Evolutionary conservation across 2,113 vertebrate genomes (phyloP).

Genomic region (Elachura formosa): DNA sequence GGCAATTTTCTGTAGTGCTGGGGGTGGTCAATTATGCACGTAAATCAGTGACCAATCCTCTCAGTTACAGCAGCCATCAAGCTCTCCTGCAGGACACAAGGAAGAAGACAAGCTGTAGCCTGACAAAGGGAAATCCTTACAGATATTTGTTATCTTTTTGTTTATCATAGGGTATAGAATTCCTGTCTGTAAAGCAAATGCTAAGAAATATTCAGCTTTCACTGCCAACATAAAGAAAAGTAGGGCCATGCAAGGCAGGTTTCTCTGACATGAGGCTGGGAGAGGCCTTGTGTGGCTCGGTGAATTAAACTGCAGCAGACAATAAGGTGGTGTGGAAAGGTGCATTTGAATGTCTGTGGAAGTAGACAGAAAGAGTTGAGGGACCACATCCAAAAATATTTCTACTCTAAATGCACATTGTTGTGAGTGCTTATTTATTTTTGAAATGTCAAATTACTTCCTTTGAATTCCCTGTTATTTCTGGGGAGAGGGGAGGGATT

Average conservation of each 20-base stretch:
- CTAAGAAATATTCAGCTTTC: background rate
- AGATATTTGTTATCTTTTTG: background rate
- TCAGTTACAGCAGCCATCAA: background rate
- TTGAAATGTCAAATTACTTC: background rate
- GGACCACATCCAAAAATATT: background rate
- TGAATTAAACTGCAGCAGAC: background rate
- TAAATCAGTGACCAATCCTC: background rate
- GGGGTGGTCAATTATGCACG: background rate
- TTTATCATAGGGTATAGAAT: background rate
- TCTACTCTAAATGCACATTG: background rate
- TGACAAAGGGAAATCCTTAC: background rate
- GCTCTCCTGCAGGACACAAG: background rate
- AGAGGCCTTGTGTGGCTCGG: background rate
- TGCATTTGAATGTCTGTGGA: background rate
- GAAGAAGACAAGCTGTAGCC: background rate
- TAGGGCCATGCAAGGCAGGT: background rate
- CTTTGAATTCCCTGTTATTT: background rate
- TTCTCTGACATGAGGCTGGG: background rate
- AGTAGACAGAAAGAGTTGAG: background rate
- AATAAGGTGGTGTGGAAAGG: background rate
- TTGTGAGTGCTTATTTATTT: background rate
- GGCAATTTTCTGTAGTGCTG: background rate
- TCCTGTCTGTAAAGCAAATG: background rate
- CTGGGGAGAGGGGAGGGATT: too few species aligned
- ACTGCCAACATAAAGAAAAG: background rate